Base-by-base conservation (phyloP, 2,797 vertebrate species). In the Enteromius fasciolatus region DNA sequence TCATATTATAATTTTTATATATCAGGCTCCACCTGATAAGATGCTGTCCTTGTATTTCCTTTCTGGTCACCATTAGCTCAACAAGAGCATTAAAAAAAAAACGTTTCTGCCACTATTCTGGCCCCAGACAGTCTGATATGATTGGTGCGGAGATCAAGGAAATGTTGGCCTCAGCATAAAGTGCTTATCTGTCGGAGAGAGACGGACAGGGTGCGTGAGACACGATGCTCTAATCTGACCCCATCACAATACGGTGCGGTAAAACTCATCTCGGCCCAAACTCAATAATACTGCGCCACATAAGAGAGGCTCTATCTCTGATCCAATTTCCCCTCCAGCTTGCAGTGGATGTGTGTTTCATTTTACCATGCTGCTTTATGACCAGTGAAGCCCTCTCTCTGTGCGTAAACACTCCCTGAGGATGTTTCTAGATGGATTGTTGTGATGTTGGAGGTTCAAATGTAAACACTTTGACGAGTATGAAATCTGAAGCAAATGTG, bases 181-280 rank as follows among this genome's bases (percentile, higher is more conserved):
- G 80, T 44, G 76, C 75, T 83, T 85, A 85, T 83, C 76, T 80
- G 69, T 80, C 80, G 1, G 66, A 28, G 48, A 25, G 69, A 82
- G 80, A 79, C 36, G 50, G 66, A 73, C 70, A 15, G 52, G 14
- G 80, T 82, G 80, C 41, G 50, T n/a, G 84, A 41, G 74, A 75
- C 77, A 75, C 18, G n/a, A 54, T 61, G 66, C 54, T 66, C 81
- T 88, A 78, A 84, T 86, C 83, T 85, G 76, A 86, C 83, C 80
- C 84, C 83, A 86, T 85, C 88, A 80, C 84, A 20, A 84, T 75
- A 64, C 64, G 18, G 79, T 50, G 78, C 23, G 80, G 39, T 80
- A 89, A 91, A 92, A 78, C 88, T 90, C 84, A 92, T 92, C 93
- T 92, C 90, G 83, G 88, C 87, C 69, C 86, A 90, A 93, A 93